Evolutionary conservation across 2,888 invertebrate genomes (phyloP), one percentile per base, ranked within the genome.

Genomic region (Ceramica pisi): DNA sequence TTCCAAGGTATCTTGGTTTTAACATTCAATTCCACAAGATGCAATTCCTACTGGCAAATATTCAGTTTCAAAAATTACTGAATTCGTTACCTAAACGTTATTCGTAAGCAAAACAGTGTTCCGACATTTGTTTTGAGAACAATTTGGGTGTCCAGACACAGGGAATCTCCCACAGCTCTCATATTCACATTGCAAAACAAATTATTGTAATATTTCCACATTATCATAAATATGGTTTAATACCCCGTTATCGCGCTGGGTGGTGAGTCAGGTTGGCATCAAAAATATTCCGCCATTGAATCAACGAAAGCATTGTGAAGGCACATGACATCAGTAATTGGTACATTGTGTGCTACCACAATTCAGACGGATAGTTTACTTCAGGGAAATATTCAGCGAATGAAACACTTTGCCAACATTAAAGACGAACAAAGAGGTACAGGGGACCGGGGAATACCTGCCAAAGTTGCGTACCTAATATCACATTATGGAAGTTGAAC

Each of bases 281-380:
- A 50, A 73, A 79, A 73, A 41, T 79, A 73, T 59, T 46, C 50
- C 59, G 44, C 50, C 38, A 78, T 73, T 70, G 71, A 77, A 75
- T 77, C 50, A 57, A 66, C 66, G 44, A 46, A 19, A 60, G 60
- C 75, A 68, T 51, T 77, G 50, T 70, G 46, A 68, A 38, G 55
- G 14, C 35, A 70, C 50, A 55, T 69, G 55, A 44, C 55, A 44
- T 21, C 35, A n/a, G 48, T 74, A 60, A 74, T 68, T 44, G 48
- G 26, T n/a, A 46, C 48, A 44, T 60, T 68, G 46, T 73, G 55
- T 48, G 41, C 19, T 48, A 48, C 16, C 44, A 4, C 38, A 46
- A 44, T 31, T 53, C 53, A 35, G 38, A 31, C 10, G 44, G 26
- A 66, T 56, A 35, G 23, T 35, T 10, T 38, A 38, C 16, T 68